Evolutionary conservation across 2,113 vertebrate species (phyloP).

Genomic region (Daubentonia madagascariensis): DNA sequence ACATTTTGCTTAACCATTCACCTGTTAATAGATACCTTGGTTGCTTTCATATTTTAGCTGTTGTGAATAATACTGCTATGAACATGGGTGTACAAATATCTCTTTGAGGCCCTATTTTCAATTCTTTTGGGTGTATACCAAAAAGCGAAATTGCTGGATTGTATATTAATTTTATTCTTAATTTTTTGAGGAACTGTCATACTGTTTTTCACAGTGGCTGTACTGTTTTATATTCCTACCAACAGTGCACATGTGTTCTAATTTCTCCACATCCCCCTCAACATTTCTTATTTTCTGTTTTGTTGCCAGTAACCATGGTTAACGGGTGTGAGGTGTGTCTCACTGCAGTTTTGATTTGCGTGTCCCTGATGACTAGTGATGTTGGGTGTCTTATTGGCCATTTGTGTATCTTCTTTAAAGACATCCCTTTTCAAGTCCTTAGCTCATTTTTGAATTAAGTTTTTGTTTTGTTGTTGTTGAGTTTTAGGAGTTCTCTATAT

Average conservation of each 20-base stretch:
- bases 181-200: background rate
- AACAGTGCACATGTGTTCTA: background rate
- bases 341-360: background rate
- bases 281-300: background rate
- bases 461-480: background rate
- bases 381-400: background rate
- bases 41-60: background rate
- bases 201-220: background rate
- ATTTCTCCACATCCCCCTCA: background rate
- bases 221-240: background rate
- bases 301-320: background rate
- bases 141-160: background rate
- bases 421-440: background rate
- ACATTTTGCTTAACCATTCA: background rate
- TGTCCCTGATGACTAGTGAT: background rate
- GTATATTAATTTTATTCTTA: background rate
- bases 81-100: background rate
- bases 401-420: background rate
- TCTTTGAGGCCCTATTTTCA: background rate
- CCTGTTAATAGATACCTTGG: too few species aligned
- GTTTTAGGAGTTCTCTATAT: background rate
- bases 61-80: background rate
- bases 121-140: background rate
- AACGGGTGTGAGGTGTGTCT: background rate
- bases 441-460: background rate